Percentiles rank a stretch among this genome's conserved stretches.
Evolutionary conservation across 2,113 vertebrate genomes (phyloP).

Genomic region (Propithecus coquereli): DNA sequence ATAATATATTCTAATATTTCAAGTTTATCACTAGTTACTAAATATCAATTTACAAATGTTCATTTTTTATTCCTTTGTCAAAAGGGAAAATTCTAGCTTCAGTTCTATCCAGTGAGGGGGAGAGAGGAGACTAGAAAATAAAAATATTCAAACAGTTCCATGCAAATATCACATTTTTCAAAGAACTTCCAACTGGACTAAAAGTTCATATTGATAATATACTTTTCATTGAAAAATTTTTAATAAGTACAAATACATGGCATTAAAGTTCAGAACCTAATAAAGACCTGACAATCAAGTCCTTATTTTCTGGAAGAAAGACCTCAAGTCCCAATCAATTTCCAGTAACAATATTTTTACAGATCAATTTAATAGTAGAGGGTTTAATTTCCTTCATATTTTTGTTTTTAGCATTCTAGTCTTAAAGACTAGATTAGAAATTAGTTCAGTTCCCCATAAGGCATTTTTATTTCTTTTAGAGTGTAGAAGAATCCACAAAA

Average conservation of each 20-base stretch:
- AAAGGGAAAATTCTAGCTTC: conserved; percentile 66
- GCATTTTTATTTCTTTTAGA: not conserved
- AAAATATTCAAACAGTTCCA: conserved; percentile 64
- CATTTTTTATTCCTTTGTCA: conserved; percentile 72
- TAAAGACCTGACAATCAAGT: conserved; percentile 59
- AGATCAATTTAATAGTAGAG: conserved; percentile 60
- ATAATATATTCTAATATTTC: conserved; percentile 56
- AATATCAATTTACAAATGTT: conserved; percentile 70
- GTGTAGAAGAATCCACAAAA: conserved; percentile 68
- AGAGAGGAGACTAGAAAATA: conserved; percentile 35
- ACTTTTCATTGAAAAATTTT: conserved; percentile 68
- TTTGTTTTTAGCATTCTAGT: conserved; percentile 43
- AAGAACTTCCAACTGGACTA: conserved; percentile 50
- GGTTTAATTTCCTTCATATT: conserved; percentile 37
- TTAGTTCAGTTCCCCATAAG: conserved; percentile 57
- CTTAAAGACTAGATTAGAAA: conserved; percentile 65
- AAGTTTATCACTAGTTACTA: conserved; percentile 74
- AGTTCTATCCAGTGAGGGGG: conserved; percentile 43
- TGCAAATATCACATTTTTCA: conserved; percentile 65
- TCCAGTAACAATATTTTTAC: conserved; percentile 68
- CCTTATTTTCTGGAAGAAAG: conserved; percentile 71
- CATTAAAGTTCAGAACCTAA: conserved; percentile 68
- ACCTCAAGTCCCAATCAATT: conserved; percentile 69
- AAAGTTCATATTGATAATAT: conserved; percentile 59
- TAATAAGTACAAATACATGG: conserved; percentile 68